Conservation (phyloP, 1,140 invertebrate genomes). For the Eupeodes corollae region DNA sequence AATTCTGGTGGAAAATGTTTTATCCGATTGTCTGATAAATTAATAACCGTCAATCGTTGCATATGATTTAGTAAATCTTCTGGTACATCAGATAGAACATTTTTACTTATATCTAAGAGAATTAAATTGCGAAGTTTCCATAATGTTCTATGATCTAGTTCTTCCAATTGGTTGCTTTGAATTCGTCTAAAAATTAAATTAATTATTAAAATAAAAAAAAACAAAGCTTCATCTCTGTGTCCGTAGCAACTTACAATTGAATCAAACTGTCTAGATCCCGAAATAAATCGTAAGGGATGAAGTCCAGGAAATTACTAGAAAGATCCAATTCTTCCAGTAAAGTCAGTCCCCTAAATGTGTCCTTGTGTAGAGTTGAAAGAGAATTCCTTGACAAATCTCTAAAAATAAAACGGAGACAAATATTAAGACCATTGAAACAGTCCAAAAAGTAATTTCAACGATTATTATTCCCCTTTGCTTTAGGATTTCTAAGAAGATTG, state of each 20-base stretch:
- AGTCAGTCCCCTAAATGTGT: conserved; percentile 55
- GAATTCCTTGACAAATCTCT: conserved; percentile 66
- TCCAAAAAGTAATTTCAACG: too few species aligned
- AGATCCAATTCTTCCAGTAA: conserved; percentile 61
- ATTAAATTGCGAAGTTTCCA: conserved; percentile 51
- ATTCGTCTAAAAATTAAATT: conserved; percentile 43
- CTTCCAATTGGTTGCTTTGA: conserved; percentile 61
- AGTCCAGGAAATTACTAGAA: conserved; percentile 66
- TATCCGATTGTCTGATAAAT: conserved; percentile 59
- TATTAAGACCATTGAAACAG: background rate
- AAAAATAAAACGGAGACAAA: conserved; percentile 23
- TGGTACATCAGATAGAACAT: conserved; percentile 51
- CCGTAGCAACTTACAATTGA: conserved; percentile 48
- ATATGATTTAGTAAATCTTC: conserved; percentile 50
- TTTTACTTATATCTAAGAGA: conserved; percentile 63
- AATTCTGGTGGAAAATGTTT: conserved; percentile 42
- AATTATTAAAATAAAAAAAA: background rate
- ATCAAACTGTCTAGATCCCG: conserved; percentile 56
- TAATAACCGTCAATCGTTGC: conserved; percentile 50
- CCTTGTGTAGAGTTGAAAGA: conserved; percentile 58
- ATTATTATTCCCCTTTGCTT: too few species aligned
- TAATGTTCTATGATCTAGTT: conserved; percentile 54
- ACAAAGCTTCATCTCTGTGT: conserved; percentile 1
- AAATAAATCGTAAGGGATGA: conserved; percentile 61
- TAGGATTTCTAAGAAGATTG: background rate